Percentiles rank a stretch among this genome's conserved stretches.
These are phyloP conservation scores for Erebia epiphron DNA, from an alignment of 2,888 invertebrate genomes.

Conservation along the genomic window DNA sequence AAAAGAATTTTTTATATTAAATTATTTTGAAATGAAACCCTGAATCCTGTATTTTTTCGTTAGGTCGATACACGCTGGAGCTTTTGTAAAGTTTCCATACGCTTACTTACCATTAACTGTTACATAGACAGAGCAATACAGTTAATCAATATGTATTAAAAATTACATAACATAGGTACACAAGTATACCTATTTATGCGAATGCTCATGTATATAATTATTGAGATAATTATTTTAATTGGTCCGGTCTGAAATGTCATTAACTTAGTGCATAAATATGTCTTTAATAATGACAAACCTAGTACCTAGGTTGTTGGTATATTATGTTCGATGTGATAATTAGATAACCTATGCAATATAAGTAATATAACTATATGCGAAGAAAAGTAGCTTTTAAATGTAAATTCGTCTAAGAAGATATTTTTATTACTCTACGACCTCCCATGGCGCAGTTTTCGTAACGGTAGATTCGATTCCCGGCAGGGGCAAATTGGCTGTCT, in stretches of 20 bases:
- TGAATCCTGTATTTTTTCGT: no score
- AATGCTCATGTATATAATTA: slow-evolving; percentile 32
- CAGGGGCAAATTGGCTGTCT: no score
- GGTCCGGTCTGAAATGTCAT: slow-evolving; percentile 30
- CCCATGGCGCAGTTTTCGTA: no score
- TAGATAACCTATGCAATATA: background rate
- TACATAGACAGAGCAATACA: background rate
- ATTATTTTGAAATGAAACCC: no score
- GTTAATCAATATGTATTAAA: background rate
- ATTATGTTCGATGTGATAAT: background rate
- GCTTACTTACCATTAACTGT: background rate
- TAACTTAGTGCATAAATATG: slow-evolving; percentile 30
- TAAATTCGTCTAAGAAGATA: no score
- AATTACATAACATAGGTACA: slow-evolving; percentile 8
- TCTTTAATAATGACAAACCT: slow-evolving; percentile 13
- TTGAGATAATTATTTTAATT: slow-evolving; percentile 39
- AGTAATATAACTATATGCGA: no score
- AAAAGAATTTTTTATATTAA: no score
- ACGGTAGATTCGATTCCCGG: no score
- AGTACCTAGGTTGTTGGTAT: background rate
- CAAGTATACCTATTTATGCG: slow-evolving; percentile 20
- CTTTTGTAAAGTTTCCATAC: background rate
- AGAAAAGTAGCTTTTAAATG: no score
- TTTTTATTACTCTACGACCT: no score
- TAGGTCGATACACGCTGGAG: background rate